Evolutionary conservation across 53 echinoderm and acorn worm genomes (phyloP).

Genomic region (Pentamera pediparva): DNA sequence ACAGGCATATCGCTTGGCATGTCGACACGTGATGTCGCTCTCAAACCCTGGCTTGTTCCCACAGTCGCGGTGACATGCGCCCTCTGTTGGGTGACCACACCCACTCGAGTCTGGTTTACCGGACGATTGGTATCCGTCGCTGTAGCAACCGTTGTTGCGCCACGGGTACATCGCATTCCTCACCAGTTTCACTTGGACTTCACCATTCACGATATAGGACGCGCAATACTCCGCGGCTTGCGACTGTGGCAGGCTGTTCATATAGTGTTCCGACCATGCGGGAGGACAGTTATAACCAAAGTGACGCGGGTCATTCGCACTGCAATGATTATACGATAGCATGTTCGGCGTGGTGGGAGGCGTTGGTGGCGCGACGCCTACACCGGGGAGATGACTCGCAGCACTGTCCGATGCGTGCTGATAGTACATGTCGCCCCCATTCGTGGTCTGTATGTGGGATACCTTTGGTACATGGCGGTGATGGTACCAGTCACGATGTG

Average conservation of each 20-base stretch:
- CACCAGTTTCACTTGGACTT: conserved; percentile 72
- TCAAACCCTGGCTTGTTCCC: conserved; percentile 21
- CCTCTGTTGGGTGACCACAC: conserved; percentile 30
- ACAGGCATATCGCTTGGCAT: conserved; percentile 1
- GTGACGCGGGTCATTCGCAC: conserved; percentile 8
- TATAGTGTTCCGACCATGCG: conserved; percentile 25
- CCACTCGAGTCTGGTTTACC: conserved; percentile 23
- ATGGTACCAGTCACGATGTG: conserved; percentile 45
- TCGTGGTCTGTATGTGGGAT: conserved; percentile 22
- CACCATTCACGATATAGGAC: conserved; percentile 76
- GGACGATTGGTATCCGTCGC: conserved; percentile 22
- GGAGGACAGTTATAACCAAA: conserved; percentile 3
- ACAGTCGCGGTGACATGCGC: conserved; percentile 28
- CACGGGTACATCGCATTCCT: conserved; percentile 43
- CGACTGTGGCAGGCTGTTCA: conserved; percentile 52
- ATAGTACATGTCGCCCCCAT: not conserved
- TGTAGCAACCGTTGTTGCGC: conserved; percentile 33
- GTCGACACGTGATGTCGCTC: conserved; percentile 23
- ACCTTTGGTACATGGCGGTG: conserved; percentile 16
- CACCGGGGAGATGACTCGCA: not conserved
- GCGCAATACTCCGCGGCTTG: conserved; percentile 78
- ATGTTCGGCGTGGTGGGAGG: conserved; percentile 20
- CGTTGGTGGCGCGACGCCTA: not conserved
- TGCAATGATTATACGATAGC: not conserved
- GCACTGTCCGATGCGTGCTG: not conserved